Evolutionary conservation across 64 coral and sea anemone genomes (phyloP), one percentile per base, ranked within the genome.

Genomic region (Montipora cactus): DNA sequence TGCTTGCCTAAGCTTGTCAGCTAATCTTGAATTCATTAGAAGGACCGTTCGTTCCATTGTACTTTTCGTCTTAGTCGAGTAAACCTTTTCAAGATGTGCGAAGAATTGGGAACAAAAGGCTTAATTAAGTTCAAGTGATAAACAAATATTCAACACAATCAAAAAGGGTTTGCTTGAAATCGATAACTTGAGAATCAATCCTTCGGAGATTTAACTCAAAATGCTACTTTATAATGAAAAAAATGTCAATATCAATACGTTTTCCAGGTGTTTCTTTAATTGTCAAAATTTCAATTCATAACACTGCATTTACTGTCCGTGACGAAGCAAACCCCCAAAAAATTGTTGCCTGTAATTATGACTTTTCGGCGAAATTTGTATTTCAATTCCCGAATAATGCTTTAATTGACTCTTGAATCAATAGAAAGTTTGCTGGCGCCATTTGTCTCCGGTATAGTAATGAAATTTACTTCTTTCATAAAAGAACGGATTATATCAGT

Each of bases 111-210:
- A 72, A 86, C 82, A 72, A 86, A 86, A 70, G 22, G 16, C 62
- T 86, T 86, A 86, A 86, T 86, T 86, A 86, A 86, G 82, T 86
- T 50, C 64, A 49, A 86, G 82, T 86, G 45, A 71, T 86, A 70
- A 86, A 86, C 82, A 86, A 86, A 86, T 86, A 71, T 86, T 86
- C 64, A 47, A 48, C 82, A 86, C 82, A 86, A 86, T 86, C 19
- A 49, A 69, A 86, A 66, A 22, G 44, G 14, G 13, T 62, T 61
- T 62, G 25, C 23, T 46, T 82, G 80, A 82, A 82, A 82, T 82
- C 25, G 28, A 47, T 62, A 82, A 62, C 80, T 18, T 37, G 14
- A 82, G 13, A 14, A 12, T 12, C 11, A 14, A 12, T 12, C 61
- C 61, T 64, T 64, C 61, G 14, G 8, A 16, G 14, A 1, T 16